phyloP scores from a whole-genome alignment of 2,797 vertebrate genomes.

The Eremophila alpestris region DNA sequence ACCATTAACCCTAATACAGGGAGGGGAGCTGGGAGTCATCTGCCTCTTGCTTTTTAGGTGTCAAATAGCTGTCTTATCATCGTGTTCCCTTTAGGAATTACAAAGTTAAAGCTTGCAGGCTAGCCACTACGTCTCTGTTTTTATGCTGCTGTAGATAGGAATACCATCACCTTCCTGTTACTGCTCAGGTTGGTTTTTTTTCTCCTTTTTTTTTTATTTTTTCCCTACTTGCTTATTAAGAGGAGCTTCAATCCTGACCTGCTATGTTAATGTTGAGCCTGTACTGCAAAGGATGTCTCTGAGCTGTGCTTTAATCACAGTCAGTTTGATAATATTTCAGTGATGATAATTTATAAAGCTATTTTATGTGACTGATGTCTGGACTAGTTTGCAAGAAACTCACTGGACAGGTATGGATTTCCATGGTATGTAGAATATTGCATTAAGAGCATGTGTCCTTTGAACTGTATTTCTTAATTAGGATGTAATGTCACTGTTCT shows the following conservation, averaged over 20 bases:
- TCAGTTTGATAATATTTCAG: background rate
- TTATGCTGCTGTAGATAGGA: background rate
- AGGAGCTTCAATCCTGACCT: background rate
- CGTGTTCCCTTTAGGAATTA: background rate
- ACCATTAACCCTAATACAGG: background rate
- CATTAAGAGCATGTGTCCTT: conserved; percentile 6
- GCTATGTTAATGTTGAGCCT: background rate
- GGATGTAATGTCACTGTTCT: background rate
- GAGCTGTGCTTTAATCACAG: background rate
- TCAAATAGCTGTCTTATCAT: background rate
- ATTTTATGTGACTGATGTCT: background rate
- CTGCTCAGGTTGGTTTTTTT: background rate
- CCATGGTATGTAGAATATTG: background rate
- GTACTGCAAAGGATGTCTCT: background rate
- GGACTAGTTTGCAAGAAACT: background rate
- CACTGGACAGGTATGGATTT: conserved; percentile 25
- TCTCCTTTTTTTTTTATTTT: background rate
- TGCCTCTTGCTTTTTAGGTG: background rate
- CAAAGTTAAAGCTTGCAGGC: background rate
- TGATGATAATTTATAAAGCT: background rate
- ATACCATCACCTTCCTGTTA: background rate
- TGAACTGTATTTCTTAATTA: conserved; percentile 44
- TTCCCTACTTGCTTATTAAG: background rate
- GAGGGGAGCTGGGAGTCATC: background rate
- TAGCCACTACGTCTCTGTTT: background rate